A percentile compares a stretch with the other conserved stretches of the same genome.
Evolutionary conservation across 2,888 invertebrate species (phyloP).

Genomic region (Drosophila macrospina): DNA sequence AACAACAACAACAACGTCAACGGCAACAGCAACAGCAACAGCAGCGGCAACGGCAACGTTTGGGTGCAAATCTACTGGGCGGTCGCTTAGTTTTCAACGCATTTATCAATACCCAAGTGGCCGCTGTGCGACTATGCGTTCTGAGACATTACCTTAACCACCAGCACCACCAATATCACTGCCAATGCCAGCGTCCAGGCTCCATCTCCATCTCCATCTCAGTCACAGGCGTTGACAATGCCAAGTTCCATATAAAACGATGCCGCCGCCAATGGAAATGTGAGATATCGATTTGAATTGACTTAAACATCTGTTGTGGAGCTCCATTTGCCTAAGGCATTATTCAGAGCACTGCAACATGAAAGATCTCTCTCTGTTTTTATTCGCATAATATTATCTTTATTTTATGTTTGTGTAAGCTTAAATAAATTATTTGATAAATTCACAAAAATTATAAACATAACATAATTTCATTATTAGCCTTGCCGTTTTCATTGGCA

Average conservation of each 20-base stretch:
- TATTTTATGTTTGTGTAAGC: not conserved
- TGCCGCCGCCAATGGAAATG: constrained; percentile 43
- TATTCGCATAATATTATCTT: not conserved
- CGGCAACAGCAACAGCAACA: not conserved
- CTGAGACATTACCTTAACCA: constrained; percentile 27
- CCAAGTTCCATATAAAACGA: constrained; percentile 50
- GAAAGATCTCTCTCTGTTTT: not conserved
- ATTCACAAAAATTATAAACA: constrained; percentile 5
- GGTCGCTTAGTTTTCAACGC: constrained; percentile 82
- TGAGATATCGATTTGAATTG: constrained; percentile 53
- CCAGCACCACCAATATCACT: constrained; percentile 15
- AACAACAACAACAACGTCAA: constrained; percentile 31
- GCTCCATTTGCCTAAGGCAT: constrained; percentile 18
- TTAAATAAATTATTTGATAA: too few species aligned
- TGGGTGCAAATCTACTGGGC: constrained; percentile 78
- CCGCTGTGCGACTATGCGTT: constrained; percentile 30
- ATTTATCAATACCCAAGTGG: constrained; percentile 82
- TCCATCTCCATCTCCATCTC: not conserved
- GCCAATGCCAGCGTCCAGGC: constrained; percentile 7
- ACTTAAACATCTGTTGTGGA: constrained; percentile 42
- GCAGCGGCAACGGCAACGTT: constrained; percentile 34
- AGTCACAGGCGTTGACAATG: constrained; percentile 67
- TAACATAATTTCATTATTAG: not conserved
- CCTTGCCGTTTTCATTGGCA: not conserved
- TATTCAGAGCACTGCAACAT: constrained; percentile 5